Evolutionary conservation across 2,797 vertebrate species (phyloP).

Genomic region (Centroberyx gerrardi): DNA sequence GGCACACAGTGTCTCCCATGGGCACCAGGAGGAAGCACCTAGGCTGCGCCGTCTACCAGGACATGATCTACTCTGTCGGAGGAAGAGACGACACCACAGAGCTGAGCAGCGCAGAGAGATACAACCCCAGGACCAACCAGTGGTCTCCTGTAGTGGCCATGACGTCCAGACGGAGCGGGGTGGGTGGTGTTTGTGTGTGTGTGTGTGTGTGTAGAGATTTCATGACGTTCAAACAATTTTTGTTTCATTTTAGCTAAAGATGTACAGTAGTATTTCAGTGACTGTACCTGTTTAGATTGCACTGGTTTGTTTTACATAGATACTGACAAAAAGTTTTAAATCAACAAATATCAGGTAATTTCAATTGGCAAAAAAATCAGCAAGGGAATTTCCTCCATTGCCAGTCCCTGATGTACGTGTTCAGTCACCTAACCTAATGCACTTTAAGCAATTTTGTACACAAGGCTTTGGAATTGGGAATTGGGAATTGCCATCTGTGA

Average conservation of each 20-base stretch:
- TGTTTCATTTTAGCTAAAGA: too few species aligned
- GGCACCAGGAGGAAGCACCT: constrained; percentile 97
- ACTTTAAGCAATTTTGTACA: too few species aligned
- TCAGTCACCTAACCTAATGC: too few species aligned
- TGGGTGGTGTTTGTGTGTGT: constrained; percentile 73
- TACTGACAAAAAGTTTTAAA: too few species aligned
- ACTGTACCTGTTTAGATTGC: too few species aligned
- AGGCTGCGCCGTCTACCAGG: constrained; percentile 98
- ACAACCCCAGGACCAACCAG: constrained; percentile 98
- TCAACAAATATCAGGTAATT: too few species aligned
- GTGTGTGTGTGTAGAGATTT: neutral
- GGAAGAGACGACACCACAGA: constrained; percentile 98
- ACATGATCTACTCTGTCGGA: constrained; percentile 99
- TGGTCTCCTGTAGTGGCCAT: constrained; percentile 99
- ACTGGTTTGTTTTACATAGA: too few species aligned
- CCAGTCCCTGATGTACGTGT: too few species aligned
- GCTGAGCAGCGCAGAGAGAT: constrained; percentile 97
- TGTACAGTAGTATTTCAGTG: too few species aligned
- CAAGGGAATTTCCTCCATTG: too few species aligned
- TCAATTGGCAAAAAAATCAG: too few species aligned
- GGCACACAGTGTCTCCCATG: constrained; percentile 99
- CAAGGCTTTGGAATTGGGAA: too few species aligned
- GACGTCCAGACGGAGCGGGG: constrained; percentile 97
- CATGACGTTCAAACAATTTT: neutral
- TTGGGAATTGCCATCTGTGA: neutral